Evolutionary conservation across 2,888 invertebrate species (phyloP).

Genomic region (Habroteleia sp.): DNA sequence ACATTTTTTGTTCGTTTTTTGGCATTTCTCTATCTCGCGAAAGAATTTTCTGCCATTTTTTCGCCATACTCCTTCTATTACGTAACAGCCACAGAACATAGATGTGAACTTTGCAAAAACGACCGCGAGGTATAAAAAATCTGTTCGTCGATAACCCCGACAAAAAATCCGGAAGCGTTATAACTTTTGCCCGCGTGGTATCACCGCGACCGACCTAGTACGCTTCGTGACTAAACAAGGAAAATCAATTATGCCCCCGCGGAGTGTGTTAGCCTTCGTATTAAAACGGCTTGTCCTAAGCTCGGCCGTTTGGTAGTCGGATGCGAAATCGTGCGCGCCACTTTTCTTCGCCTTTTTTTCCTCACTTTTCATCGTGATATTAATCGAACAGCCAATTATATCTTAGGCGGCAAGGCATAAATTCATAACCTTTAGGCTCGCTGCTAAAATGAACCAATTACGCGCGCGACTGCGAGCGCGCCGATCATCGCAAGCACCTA

Average conservation of each 20-base stretch:
- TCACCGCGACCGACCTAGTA: constrained; percentile 22
- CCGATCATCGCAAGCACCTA: constrained; percentile 64
- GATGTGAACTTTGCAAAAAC: constrained; percentile 41
- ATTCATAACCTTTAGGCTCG: constrained; percentile 72
- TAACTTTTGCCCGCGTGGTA: constrained; percentile 27
- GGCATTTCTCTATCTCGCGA: not conserved
- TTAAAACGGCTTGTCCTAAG: constrained; percentile 16
- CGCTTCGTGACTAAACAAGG: constrained; percentile 54
- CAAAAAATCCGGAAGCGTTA: constrained; percentile 45
- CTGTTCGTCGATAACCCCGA: constrained; percentile 26
- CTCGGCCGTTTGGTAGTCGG: constrained; percentile 16
- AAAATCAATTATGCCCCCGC: constrained; percentile 62
- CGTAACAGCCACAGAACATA: constrained; percentile 33
- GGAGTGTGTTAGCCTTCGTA: constrained; percentile 31
- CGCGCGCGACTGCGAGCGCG: constrained; percentile 58
- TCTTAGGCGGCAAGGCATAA: constrained; percentile 73
- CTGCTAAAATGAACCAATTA: constrained; percentile 74
- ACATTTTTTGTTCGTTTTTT: constrained; percentile 3
- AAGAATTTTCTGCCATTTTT: constrained; percentile 35
- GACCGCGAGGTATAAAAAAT: constrained; percentile 34
- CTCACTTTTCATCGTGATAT: constrained; percentile 72
- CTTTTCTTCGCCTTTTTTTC: constrained; percentile 24
- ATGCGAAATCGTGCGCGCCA: constrained; percentile 32
- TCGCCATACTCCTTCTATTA: constrained; percentile 4
- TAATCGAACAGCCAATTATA: constrained; percentile 77